Percentiles rank a stretch among this genome's conserved stretches.
Conservation (phyloP, 64 coral and sea anemone genomes). For the Astreopora myriophthalma region DNA sequence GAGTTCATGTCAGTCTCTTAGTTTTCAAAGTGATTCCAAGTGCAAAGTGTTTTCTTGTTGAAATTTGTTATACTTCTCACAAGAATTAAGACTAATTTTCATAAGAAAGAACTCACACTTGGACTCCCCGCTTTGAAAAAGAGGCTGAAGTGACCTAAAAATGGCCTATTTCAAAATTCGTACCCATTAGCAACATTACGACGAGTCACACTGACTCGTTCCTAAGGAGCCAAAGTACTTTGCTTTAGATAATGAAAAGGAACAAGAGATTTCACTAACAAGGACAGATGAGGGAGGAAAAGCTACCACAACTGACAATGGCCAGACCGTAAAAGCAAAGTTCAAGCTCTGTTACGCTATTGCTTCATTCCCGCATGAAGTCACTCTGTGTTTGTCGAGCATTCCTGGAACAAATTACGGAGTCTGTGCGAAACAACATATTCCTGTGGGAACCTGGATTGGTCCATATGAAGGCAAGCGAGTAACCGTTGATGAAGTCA, state of each 20-base stretch:
- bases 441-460: conserved; percentile 87
- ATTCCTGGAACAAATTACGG: conserved; percentile 69
- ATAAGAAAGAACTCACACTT: no score
- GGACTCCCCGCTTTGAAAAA: no score
- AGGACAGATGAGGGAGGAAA: not conserved
- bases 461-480: conserved; percentile 83
- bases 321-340: not conserved
- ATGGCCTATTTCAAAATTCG: no score
- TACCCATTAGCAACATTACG: no score
- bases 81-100: no score
- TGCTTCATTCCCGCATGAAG: conserved; percentile 75
- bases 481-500: conserved; percentile 55
- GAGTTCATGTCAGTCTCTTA: no score
- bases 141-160: no score
- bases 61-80: no score
- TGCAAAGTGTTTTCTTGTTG: no score
- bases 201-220: no score
- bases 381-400: conserved; percentile 61
- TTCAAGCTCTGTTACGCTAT: conserved; percentile 56
- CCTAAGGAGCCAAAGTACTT: no score
- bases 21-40: no score
- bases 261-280: not conserved
- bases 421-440: conserved; percentile 77
- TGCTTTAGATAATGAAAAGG: not conserved
- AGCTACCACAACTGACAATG: not conserved